A percentile compares a stretch with the other conserved stretches of the same genome.
Evolutionary conservation across 2,888 invertebrate species (phyloP).

Genomic region (Ophonus ardosiacus): DNA sequence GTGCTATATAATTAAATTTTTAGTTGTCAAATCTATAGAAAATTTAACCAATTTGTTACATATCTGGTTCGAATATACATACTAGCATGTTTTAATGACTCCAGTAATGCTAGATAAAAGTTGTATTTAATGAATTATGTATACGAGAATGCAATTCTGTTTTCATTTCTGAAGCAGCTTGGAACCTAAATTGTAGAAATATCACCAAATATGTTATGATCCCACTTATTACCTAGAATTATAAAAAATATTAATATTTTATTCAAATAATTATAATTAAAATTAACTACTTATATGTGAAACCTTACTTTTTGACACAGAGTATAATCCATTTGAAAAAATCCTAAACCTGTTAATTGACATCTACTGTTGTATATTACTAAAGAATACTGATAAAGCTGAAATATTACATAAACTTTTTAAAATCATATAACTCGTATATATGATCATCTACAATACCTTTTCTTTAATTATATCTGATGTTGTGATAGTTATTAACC

Average conservation of each 20-base stretch:
- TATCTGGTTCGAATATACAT: too few species aligned
- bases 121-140: too few species aligned
- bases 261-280: too few species aligned
- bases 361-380: slow-evolving; percentile 45
- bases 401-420: background rate
- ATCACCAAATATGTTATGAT: slow-evolving; percentile 58
- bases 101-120: too few species aligned
- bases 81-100: background rate
- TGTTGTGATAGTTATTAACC: slow-evolving; percentile 45
- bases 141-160: background rate
- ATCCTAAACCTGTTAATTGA: slow-evolving; percentile 41
- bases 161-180: background rate
- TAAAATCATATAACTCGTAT: background rate
- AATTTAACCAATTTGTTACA: too few species aligned
- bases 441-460: background rate
- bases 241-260: background rate
- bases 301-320: slow-evolving; percentile 52
- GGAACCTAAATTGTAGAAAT: slow-evolving; percentile 56
- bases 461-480: slow-evolving; percentile 47
- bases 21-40: too few species aligned
- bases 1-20: too few species aligned
- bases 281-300: too few species aligned
- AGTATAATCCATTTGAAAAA: slow-evolving; percentile 52
- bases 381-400: slow-evolving; percentile 56
- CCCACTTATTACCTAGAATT: slow-evolving; percentile 52